Conservation (phyloP, 2,797 vertebrate species). For the Xiphophorus birchmanni region DNA sequence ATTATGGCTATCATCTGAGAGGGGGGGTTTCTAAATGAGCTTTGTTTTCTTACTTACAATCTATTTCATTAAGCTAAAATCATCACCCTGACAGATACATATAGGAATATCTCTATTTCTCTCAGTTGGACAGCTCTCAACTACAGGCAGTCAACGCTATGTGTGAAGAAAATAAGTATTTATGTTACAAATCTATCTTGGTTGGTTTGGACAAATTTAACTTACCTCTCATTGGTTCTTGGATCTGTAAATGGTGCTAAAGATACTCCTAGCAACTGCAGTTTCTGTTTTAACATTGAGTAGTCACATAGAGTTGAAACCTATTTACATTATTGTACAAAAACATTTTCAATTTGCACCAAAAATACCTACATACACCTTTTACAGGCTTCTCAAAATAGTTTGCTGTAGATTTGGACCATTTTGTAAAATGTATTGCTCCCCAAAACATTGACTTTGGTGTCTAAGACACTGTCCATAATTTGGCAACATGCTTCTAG, state of each 20-base stretch:
- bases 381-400: background rate
- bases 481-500: background rate
- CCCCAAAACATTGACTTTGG: background rate
- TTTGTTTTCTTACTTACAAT: slow-evolving; percentile 64
- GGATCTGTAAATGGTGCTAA: slow-evolving; percentile 2
- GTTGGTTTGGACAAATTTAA: slow-evolving; percentile 14
- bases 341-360: too few relatives aligned
- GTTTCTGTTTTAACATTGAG: background rate
- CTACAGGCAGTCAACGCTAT: background rate
- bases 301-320: background rate
- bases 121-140: background rate
- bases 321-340: too few relatives aligned
- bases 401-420: background rate
- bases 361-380: background rate
- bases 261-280: background rate
- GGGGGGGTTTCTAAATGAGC: slow-evolving; percentile 23
- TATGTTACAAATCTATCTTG: slow-evolving; percentile 4
- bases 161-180: background rate
- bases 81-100: slow-evolving; percentile 61
- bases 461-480: background rate
- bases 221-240: background rate
- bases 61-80: slow-evolving; percentile 72
- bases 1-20: slow-evolving; percentile 21
- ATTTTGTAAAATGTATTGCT: background rate
- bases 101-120: slow-evolving; percentile 58